A percentile compares a stretch with the other conserved stretches of the same genome.
These are phyloP conservation scores for Sebastolobus alascanus DNA, from an alignment of 2,797 vertebrate genomes.

Conservation along the genomic window DNA sequence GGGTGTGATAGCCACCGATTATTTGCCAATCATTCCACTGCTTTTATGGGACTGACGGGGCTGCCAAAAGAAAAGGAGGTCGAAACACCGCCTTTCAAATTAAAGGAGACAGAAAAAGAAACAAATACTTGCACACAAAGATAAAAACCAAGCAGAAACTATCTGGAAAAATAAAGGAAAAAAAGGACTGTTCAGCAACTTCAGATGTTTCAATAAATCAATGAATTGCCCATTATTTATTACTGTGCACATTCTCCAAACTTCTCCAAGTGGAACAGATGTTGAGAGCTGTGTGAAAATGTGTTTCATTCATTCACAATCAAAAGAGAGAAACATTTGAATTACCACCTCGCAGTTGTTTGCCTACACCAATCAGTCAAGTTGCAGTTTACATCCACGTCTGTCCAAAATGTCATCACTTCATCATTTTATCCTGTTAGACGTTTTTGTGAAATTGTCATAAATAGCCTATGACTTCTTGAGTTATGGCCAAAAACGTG, in stretches of 20 bases:
- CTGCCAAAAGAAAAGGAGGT: slow-evolving; percentile 53
- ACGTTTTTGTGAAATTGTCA: too few relatives aligned
- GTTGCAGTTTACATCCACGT: too few relatives aligned
- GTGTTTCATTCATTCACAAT: slow-evolving; percentile 14
- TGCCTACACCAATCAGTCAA: too few relatives aligned
- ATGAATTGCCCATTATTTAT: slow-evolving; percentile 4
- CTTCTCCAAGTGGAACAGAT: neutral
- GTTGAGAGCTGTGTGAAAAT: neutral
- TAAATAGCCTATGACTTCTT: too few relatives aligned
- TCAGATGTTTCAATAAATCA: neutral
- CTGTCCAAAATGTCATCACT: too few relatives aligned
- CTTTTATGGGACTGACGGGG: slow-evolving; percentile 60
- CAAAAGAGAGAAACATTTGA: neutral
- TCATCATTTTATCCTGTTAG: too few relatives aligned
- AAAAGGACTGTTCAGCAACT: neutral
- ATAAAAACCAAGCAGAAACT: slow-evolving; percentile 14
- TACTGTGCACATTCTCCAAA: neutral
- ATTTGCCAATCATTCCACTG: slow-evolving; percentile 61
- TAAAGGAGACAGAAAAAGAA: slow-evolving; percentile 39
- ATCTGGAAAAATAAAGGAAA: neutral
- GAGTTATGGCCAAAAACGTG: too few relatives aligned
- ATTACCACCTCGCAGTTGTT: neutral
- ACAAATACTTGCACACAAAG: slow-evolving; percentile 19
- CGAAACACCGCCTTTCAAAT: slow-evolving; percentile 42
- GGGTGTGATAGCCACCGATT: slow-evolving; percentile 65